Base-by-base conservation (phyloP, 2,797 vertebrate species). In the Ibycter americanus region DNA sequence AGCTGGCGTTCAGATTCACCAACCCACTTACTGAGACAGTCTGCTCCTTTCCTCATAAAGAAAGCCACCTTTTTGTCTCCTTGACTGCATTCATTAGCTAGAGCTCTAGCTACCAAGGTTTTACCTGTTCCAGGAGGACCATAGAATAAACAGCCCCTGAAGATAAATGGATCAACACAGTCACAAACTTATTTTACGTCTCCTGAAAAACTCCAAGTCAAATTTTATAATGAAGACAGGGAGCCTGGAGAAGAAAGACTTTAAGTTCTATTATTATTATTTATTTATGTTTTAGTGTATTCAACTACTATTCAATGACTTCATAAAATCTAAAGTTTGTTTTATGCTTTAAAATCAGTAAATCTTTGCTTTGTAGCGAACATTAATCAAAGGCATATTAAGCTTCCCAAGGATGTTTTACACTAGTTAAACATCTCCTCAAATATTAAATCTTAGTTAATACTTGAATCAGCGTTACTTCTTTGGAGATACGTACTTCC, bases 11-110 rank as follows among this genome's bases (percentile, higher is more conserved):
- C 99, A 22, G 99, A 99, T 98, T 99, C 99, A 66, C 99, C 99
- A 72, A 99, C 99, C 99, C 99, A 99, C 97, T 99, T 99, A 99
- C 99, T 99, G 97, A 99, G 99, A 98, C 99, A 99, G 98, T 99
- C 99, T 6, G 99, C 99, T 97, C 99, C 99, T 98, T 99, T 99
- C 97, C 99, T 98, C 99, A 99, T 99, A 97, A 99, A 99, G 98
- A 99, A 99, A 73, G 99, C 99, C 95, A 99, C 99, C 89, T 99
- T 99, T 97, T 98, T 99, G 97, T 99, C 99, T 93, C 99, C 99
- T 97, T 99, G 99, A 97, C 99, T 99, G 97, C 99, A 99, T 98
- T 99, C 99, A 32, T 99, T 99, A 96, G 99, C 99, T 94, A 99
- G 98, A 58, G 99, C 99, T 98, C 99, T 99, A 12, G 99, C 99